These are phyloP conservation scores for Pundamilia nyererei DNA, from an alignment of 2,113 vertebrate genomes.

Conservation along the genomic window DNA sequence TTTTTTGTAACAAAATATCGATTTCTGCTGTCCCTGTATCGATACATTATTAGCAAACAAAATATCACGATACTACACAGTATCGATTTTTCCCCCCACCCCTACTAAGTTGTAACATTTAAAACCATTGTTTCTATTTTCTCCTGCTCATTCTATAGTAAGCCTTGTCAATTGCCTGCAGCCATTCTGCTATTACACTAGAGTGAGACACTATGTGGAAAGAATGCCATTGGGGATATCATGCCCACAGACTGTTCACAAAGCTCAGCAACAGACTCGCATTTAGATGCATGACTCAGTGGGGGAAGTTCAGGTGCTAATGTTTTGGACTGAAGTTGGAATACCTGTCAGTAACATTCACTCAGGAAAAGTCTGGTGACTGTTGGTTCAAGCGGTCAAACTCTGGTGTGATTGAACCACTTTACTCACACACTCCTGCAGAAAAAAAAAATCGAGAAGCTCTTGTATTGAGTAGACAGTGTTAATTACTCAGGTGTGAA, in stretches of 20 bases:
- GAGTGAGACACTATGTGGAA: neutral
- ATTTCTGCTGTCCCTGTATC: no score
- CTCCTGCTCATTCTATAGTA: neutral
- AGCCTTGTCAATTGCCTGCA: neutral
- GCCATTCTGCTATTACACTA: neutral
- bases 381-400: neutral
- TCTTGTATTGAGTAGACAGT: conserved; percentile 36
- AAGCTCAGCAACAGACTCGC: neutral
- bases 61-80: no score
- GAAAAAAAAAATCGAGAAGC: neutral
- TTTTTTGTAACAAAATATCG: no score
- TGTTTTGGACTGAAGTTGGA: neutral
- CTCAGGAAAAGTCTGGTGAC: neutral
- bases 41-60: no score
- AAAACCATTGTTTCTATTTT: neutral
- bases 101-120: neutral
- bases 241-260: neutral
- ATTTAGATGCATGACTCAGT: conserved; percentile 26
- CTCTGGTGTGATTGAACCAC: neutral
- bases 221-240: neutral
- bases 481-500: conserved; percentile 69
- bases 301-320: neutral
- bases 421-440: neutral
- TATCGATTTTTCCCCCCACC: no score
- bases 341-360: neutral